These are phyloP conservation scores for Polyodon spathula DNA, from an alignment of 2,113 vertebrate species.

Conservation along the genomic window DNA sequence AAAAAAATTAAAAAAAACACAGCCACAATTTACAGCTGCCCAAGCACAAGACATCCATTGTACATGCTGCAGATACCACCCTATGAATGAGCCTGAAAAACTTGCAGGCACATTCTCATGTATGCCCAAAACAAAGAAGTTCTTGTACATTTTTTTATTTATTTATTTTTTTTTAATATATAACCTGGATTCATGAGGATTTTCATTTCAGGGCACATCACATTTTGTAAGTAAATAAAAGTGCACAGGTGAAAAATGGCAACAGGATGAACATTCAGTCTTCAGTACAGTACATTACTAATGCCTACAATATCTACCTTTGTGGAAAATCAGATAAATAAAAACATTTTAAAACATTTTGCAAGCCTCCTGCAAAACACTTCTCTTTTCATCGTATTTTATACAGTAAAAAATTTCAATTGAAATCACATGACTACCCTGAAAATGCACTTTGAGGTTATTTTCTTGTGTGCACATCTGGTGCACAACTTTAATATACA, in stretches of 20 bases:
- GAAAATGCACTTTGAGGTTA: constrained; percentile 34
- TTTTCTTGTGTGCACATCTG: constrained; percentile 44
- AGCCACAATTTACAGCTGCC: constrained; percentile 9
- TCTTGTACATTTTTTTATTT: constrained; percentile 5
- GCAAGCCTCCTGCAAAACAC: too few species aligned
- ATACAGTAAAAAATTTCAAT: constrained; percentile 30
- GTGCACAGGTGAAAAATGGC: too few species aligned
- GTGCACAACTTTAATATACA: constrained; percentile 28
- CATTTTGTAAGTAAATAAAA: too few species aligned
- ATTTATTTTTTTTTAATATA: neutral
- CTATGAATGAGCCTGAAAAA: too few species aligned
- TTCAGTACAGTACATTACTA: too few species aligned
- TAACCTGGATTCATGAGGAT: neutral
- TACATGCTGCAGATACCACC: constrained; percentile 27
- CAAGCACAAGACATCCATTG: constrained; percentile 8
- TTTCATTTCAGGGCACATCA: neutral
- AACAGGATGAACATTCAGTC: too few species aligned
- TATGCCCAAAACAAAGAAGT: constrained; percentile 22
- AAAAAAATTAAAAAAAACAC: constrained; percentile 30
- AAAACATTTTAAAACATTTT: too few species aligned
- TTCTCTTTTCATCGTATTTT: too few species aligned
- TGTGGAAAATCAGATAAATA: too few species aligned
- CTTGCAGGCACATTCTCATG: too few species aligned
- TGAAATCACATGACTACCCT: constrained; percentile 49
- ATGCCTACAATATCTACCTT: too few species aligned